Conservation (phyloP, 2,888 invertebrate genomes). For the Limnephilus marmoratus region DNA sequence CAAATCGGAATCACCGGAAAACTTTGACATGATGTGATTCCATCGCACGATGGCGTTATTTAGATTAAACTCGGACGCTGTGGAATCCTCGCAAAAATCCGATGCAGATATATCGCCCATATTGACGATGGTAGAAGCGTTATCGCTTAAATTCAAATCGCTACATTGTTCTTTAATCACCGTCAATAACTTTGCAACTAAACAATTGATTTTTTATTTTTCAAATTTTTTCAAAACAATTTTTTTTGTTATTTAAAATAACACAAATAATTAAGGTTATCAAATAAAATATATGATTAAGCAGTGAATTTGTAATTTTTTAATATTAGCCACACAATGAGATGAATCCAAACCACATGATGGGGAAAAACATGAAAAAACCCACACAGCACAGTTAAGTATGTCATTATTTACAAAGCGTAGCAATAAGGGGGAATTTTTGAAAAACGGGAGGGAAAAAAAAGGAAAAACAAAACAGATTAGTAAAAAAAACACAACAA, state of each 20-base stretch:
- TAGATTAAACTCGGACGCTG: neutral
- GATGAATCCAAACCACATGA: neutral
- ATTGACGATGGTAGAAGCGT: conserved; percentile 26
- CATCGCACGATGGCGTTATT: conserved; percentile 51
- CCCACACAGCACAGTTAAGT: neutral
- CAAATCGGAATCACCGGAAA: conserved; percentile 33
- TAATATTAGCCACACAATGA: conserved; percentile 1
- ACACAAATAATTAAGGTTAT: too few species aligned
- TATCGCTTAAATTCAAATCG: neutral
- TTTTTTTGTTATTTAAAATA: neutral
- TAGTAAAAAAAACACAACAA: neutral
- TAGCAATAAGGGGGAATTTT: neutral
- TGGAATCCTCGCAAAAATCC: conserved; percentile 10
- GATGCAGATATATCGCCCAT: conserved; percentile 26
- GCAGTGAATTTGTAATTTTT: neutral
- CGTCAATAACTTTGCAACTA: conserved; percentile 10
- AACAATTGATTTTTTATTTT: neutral
- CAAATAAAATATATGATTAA: neutral
- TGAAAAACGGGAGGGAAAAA: neutral
- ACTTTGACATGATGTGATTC: conserved; percentile 41
- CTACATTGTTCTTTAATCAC: conserved; percentile 23
- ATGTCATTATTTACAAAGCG: neutral
- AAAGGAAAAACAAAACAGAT: neutral
- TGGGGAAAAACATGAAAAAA: neutral
- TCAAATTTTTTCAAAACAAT: neutral